A percentile compares a stretch with the other conserved stretches of the same genome.
Evolutionary conservation across 2,113 vertebrate genomes (phyloP).

Genomic region (Narcine bancroftii): DNA sequence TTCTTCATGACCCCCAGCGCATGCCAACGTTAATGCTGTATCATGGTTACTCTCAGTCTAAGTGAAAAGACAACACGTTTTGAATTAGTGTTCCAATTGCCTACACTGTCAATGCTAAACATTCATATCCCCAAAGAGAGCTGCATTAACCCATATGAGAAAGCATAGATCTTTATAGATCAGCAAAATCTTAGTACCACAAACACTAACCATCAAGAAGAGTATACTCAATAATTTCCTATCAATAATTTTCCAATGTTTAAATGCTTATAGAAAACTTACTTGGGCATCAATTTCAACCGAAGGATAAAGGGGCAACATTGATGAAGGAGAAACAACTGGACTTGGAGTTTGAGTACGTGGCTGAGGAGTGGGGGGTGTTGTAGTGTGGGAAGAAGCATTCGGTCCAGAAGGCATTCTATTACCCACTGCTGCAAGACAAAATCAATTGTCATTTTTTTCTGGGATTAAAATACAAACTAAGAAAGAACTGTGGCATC

Average conservation of each 20-base stretch:
- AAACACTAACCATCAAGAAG: neutral
- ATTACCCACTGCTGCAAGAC: slow-evolving; percentile 81
- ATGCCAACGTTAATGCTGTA: slow-evolving; percentile 91
- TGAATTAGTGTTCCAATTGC: neutral
- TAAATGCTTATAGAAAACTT: slow-evolving; percentile 51
- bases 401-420: slow-evolving; percentile 72
- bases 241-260: neutral
- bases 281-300: slow-evolving; percentile 97
- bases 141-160: neutral
- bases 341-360: slow-evolving; percentile 66
- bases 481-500: neutral
- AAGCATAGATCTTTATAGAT: neutral
- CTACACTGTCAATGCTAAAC: neutral
- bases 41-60: slow-evolving; percentile 98
- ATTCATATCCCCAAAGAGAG: neutral
- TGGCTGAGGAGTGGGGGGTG: slow-evolving; percentile 71
- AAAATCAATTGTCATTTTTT: slow-evolving; percentile 40
- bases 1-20: slow-evolving; percentile 93
- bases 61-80: slow-evolving; percentile 26
- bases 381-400: slow-evolving; percentile 63
- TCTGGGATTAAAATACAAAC: neutral
- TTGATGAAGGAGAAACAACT: slow-evolving; percentile 69
- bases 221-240: neutral
- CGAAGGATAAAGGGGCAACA: slow-evolving; percentile 83
- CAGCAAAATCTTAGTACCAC: neutral